Evolutionary conservation across 2,888 invertebrate species (phyloP).

Genomic region (Pheosia gnoma): DNA sequence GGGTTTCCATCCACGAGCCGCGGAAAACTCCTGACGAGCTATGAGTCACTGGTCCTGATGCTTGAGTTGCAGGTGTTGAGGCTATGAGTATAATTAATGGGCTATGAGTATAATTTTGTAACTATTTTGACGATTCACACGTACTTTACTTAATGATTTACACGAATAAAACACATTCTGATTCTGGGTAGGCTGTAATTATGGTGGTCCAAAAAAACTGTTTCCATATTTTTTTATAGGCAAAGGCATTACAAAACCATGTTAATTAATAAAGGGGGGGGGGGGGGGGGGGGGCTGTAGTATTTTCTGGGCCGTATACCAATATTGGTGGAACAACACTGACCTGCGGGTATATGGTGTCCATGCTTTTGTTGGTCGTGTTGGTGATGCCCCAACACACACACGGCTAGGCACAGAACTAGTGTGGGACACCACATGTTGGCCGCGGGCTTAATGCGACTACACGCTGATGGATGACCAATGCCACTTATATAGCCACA

Average conservation of each 20-base stretch:
- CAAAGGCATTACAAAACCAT: too few relatives aligned
- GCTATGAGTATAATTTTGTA: too few relatives aligned
- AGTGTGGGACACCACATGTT: conserved; percentile 1
- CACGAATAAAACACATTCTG: too few relatives aligned
- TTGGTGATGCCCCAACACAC: background rate
- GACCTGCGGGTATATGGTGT: background rate
- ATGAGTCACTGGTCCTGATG: conserved; percentile 17
- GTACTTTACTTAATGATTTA: too few relatives aligned
- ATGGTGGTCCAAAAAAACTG: too few relatives aligned
- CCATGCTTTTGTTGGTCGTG: conserved; percentile 2
- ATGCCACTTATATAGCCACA: background rate
- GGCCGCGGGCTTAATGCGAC: background rate
- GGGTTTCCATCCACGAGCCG: conserved; percentile 65
- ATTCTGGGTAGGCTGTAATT: too few relatives aligned
- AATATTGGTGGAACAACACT: background rate
- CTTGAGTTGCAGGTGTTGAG: background rate
- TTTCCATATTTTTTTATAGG: too few relatives aligned
- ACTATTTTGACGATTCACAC: too few relatives aligned
- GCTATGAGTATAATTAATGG: background rate
- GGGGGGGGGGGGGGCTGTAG: too few relatives aligned
- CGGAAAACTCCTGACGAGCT: conserved; percentile 62
- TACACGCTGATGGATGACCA: background rate
- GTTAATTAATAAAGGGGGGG: too few relatives aligned
- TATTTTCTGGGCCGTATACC: too few relatives aligned
- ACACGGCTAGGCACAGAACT: background rate